Base-by-base conservation (phyloP, 2,888 invertebrate genomes). In the Sisyra terminalis region DNA sequence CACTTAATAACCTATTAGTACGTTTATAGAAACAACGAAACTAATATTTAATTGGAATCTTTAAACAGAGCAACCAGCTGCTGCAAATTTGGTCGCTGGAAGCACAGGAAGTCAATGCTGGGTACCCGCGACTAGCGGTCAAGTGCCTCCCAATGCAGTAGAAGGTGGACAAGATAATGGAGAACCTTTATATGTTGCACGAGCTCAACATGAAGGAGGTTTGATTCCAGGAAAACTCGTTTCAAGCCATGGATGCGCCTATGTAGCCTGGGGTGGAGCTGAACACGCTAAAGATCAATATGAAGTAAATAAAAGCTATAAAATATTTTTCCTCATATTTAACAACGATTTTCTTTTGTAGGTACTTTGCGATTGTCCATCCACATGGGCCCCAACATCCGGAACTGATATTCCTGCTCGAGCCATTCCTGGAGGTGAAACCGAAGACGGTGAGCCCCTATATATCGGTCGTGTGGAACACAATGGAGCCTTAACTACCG, bases 171-270 rank as follows among this genome's bases (percentile, higher is more conserved):
- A 68, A 52, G 76, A 79, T 53, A 66, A 69, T 37, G 70, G 65
- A 10, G 78, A 76, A 53, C 65, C 70, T 2, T 53, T 82, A 5
- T 82, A 71, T 53, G 71, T 84, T 3, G 74, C 78, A 11, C 69
- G 87, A 52, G 79, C 80, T 2, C 60, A 61, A 14, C 80, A 81
- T 55, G 75, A 74, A 49, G 78, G 78, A 6, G 81, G 75, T n/a
- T 57, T 84, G 32, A 72, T 86, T 47, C 86, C 87, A 40, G 88
- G 88, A 16, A 85, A 86, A 59, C 69, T 80, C 48, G 67, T 79
- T 37, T 74, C 80, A 4, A 73, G 79, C 10, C 76, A 81, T 53
- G 75, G 76, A 8, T 65, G 71, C 0, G 75, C 74, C 47, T 86
- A 78, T 53, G 60, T 87, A 10, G 61, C 88, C 14, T 89, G 83